A percentile compares a stretch with the other conserved stretches of the same genome.
Conservation (phyloP, 2,888 invertebrate genomes). For the Entomobrya multifasciata region DNA sequence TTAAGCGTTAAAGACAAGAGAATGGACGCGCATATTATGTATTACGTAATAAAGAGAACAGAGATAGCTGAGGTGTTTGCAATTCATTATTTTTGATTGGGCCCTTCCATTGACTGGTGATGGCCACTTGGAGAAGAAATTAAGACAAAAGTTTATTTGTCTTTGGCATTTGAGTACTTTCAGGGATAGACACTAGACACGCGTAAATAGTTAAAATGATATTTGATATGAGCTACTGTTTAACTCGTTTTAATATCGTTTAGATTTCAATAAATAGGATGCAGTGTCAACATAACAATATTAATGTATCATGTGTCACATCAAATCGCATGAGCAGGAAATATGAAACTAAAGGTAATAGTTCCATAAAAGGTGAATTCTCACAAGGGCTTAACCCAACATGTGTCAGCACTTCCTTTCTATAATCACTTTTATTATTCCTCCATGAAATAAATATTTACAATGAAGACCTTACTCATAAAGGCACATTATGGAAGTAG, state of each 20-base stretch:
- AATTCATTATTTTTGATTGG: slow-evolving; percentile 30
- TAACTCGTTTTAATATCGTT: background rate
- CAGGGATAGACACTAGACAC: background rate
- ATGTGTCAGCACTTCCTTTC: slow-evolving; percentile 48
- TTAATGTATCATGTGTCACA: too few relatives aligned
- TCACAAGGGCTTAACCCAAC: slow-evolving; percentile 53
- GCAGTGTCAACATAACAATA: background rate
- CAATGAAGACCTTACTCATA: background rate
- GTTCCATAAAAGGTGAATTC: slow-evolving; percentile 47
- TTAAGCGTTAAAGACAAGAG: background rate
- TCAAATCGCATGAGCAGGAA: background rate
- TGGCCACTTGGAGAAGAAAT: slow-evolving; percentile 49
- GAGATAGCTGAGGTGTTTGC: background rate
- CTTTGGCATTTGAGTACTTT: slow-evolving; percentile 27
- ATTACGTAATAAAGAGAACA: background rate
- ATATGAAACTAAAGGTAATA: slow-evolving; percentile 24
- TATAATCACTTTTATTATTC: background rate
- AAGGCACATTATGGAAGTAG: too few relatives aligned
- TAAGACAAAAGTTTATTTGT: slow-evolving; percentile 14
- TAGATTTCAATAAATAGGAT: background rate
- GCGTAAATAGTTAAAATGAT: background rate
- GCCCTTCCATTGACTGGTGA: slow-evolving; percentile 38
- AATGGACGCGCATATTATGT: background rate
- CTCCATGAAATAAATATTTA: slow-evolving; percentile 1
- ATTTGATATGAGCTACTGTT: too few relatives aligned